Conservation (phyloP, 1,140 invertebrate genomes). For the Eurosta solidaginis region DNA sequence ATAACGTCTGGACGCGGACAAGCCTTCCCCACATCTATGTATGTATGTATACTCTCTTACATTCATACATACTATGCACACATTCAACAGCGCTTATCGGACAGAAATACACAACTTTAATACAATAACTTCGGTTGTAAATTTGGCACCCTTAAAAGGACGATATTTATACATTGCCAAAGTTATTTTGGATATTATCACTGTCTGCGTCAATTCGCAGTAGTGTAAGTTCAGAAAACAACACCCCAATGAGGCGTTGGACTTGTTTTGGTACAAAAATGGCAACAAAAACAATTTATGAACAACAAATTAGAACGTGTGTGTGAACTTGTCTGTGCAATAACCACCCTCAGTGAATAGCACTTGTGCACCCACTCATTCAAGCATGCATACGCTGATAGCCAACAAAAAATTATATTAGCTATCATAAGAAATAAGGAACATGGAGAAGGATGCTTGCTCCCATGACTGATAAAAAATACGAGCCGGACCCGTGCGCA, state of each 20-base stretch:
- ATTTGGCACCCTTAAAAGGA: background rate
- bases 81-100: background rate
- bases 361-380: background rate
- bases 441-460: too few species aligned
- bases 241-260: background rate
- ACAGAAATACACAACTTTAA: background rate
- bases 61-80: too few species aligned
- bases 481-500: too few species aligned
- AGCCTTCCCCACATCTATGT: too few species aligned
- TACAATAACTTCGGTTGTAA: background rate
- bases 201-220: background rate
- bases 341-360: background rate
- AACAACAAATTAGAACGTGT: background rate
- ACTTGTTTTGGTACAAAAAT: constrained; percentile 11
- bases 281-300: background rate
- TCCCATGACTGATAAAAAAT: too few species aligned
- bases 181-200: background rate
- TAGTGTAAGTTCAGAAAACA: background rate
- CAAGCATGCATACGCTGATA: too few species aligned
- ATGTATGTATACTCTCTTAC: too few species aligned
- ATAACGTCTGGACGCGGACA: too few species aligned
- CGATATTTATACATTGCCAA: background rate
- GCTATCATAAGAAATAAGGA: too few species aligned
- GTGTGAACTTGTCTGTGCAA: background rate
- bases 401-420: too few species aligned